Base-by-base conservation (phyloP, 2,888 invertebrate genomes). In the Ophonus ardosiacus region DNA sequence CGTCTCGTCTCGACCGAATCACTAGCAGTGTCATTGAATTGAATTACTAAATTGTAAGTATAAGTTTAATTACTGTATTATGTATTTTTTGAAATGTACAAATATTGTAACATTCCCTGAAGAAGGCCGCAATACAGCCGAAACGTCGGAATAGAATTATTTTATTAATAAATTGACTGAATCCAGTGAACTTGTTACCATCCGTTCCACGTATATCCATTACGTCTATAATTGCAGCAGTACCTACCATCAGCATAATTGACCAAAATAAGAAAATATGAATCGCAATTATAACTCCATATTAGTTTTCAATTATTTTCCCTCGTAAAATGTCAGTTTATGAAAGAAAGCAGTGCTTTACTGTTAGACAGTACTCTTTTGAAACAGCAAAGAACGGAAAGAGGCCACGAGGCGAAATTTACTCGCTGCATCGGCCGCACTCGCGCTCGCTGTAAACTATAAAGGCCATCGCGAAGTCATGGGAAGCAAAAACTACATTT, bases 381-480 rank as follows among this genome's bases (percentile, higher is more conserved):
- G 59, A 56, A 78, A 78, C 24, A n/a, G 78, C 78, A 78, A 31
- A 56, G 78, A 78, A 78, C 43, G 71, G 71, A 74, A 74, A 74
- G 43, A 74, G 71, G 71, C 71, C 71, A 74, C 71, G 71, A 78
- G 56, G 78, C 78, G 78, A 78, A 78, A 78, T 78, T 78, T 78
- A 78, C 78, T 78, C 78, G 59, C 59, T 78, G 78, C 78, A 78
- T 78, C 56, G 57, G 57, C 78, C 78, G 59, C 57, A 57, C 56
- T 21, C 56, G 59, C 57, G 78, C 56, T 21, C 56, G 82, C 31
- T 63, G 84, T 84, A 84, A 84, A 84, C 84, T 84, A 84, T 84
- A 84, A 84, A 84, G 84, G 84, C 84, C 84, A 84, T 84, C 84
- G 78, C 84, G 18, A 76, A 84, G 84, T 84, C 84, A 84, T 84